These are phyloP conservation scores for Epinotia demarniana DNA, from an alignment of 2,888 invertebrate genomes.

Conservation along the genomic window DNA sequence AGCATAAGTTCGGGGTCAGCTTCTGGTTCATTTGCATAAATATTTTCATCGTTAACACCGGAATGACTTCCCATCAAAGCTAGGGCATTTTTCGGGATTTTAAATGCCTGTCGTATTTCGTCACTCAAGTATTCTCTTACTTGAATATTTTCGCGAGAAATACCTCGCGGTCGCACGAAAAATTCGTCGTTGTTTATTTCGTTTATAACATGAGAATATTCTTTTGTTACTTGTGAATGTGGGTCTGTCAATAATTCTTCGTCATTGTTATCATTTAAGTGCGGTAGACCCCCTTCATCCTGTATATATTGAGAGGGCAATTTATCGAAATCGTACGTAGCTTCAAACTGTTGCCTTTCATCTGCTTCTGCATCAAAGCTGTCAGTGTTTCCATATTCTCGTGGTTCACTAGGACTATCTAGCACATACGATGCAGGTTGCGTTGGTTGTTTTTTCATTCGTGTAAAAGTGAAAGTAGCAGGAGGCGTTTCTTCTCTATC, in stretches of 20 bases:
- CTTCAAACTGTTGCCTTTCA: constrained; percentile 70
- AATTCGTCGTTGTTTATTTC: constrained; percentile 95
- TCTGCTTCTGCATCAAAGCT: constrained; percentile 68
- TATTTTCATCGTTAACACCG: constrained; percentile 64
- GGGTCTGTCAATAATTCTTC: constrained; percentile 62
- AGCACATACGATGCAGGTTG: constrained; percentile 73
- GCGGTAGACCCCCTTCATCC: constrained; percentile 62
- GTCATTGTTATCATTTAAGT: constrained; percentile 60
- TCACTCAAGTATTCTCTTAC: constrained; percentile 90
- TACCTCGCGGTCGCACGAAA: constrained; percentile 92
- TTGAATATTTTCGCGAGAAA: constrained; percentile 92
- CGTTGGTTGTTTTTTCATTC: constrained; percentile 84
- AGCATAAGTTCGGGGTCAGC: constrained; percentile 72
- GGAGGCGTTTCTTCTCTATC: constrained; percentile 85
- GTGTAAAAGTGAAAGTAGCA: constrained; percentile 87
- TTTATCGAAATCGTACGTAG: constrained; percentile 83
- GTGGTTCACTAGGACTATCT: constrained; percentile 74
- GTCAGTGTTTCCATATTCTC: constrained; percentile 79
- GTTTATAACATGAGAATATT: constrained; percentile 88
- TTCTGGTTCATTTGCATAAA: constrained; percentile 73
- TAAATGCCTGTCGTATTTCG: constrained; percentile 92
- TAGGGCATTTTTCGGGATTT: constrained; percentile 87
- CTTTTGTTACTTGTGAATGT: constrained; percentile 72
- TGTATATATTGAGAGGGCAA: constrained; percentile 85
- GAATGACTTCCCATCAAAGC: constrained; percentile 84